Evolutionary conservation across 2,888 invertebrate genomes (phyloP).

Genomic region (Synanthedon formicaeformis): DNA sequence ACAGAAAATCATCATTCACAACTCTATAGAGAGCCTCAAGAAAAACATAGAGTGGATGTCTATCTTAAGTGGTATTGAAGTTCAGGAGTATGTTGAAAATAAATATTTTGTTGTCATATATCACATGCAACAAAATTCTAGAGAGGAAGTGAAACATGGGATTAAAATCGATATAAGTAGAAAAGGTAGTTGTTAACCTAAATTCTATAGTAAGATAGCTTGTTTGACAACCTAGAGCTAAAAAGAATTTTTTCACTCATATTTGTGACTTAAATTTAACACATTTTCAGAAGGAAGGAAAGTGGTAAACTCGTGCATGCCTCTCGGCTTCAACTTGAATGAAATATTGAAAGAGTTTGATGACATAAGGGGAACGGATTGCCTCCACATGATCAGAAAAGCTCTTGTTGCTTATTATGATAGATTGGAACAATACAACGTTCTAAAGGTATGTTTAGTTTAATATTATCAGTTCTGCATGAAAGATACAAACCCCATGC

Average conservation of each 20-base stretch:
- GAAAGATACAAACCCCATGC: too few relatives aligned
- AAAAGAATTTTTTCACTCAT: too few relatives aligned
- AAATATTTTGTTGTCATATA: constrained; percentile 48
- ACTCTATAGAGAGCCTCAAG: constrained; percentile 29
- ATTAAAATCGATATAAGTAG: constrained; percentile 39
- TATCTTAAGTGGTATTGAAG: constrained; percentile 46
- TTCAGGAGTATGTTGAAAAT: constrained; percentile 37
- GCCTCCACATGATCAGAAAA: constrained; percentile 36
- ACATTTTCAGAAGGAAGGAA: constrained; percentile 14
- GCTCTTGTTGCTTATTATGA: constrained; percentile 51
- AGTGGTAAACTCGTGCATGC: constrained; percentile 38
- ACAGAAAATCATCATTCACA: constrained; percentile 40
- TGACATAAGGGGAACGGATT: constrained; percentile 45
- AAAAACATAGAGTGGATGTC: constrained; percentile 32
- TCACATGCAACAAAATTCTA: constrained; percentile 41
- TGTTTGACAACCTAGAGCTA: too few relatives aligned
- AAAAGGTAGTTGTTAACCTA: constrained; percentile 17
- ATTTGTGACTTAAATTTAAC: too few relatives aligned
- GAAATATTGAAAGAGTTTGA: constrained; percentile 41
- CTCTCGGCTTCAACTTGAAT: constrained; percentile 44
- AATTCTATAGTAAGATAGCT: too few relatives aligned
- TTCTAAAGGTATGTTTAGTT: constrained; percentile 30
- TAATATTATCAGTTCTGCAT: neutral
- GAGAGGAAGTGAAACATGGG: constrained; percentile 37
- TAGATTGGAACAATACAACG: constrained; percentile 40